A percentile compares a stretch with the other conserved stretches of the same genome.
These are phyloP conservation scores for Orientallactaga sibirica DNA, from an alignment of 2,797 vertebrate species.

Conservation along the genomic window DNA sequence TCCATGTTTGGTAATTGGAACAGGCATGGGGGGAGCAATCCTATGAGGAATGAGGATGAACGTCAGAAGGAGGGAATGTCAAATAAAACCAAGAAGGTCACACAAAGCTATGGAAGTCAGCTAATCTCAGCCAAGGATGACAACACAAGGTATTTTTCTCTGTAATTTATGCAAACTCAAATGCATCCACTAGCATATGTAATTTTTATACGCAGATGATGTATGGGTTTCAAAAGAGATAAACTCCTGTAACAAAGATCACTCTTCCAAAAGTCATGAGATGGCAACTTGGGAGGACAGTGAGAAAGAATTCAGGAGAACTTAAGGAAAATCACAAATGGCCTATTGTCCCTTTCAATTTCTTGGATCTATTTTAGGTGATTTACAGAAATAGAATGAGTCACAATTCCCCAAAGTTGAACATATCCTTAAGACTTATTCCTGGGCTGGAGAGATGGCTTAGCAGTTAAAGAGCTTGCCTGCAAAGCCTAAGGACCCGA, in stretches of 20 bases:
- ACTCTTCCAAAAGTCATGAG: slow-evolving; percentile 76
- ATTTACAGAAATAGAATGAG: not conserved
- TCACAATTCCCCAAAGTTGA: not conserved
- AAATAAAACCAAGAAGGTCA: slow-evolving; percentile 62
- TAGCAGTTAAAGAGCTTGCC: too few relatives aligned
- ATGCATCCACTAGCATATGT: slow-evolving; percentile 63
- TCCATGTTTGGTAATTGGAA: slow-evolving; percentile 29
- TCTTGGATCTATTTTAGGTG: not conserved
- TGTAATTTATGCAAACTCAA: slow-evolving; percentile 71
- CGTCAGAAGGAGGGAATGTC: slow-evolving; percentile 9
- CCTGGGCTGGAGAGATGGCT: too few relatives aligned
- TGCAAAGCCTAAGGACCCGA: too few relatives aligned
- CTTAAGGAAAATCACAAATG: not conserved
- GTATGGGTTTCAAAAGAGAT: slow-evolving; percentile 57
- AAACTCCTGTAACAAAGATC: slow-evolving; percentile 71
- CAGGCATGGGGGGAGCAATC: not conserved
- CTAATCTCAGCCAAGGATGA: slow-evolving; percentile 40
- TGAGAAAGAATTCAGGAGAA: not conserved
- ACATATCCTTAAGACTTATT: not conserved
- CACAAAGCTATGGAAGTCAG: slow-evolving; percentile 31
- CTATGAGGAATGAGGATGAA: slow-evolving; percentile 24
- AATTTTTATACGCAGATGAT: slow-evolving; percentile 68
- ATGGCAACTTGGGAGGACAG: not conserved
- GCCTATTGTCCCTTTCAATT: not conserved
- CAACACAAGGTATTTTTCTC: slow-evolving; percentile 41